A percentile compares a stretch with the other conserved stretches of the same genome.
Evolutionary conservation across 2,797 vertebrate genomes (phyloP).

Genomic region (Rachycentron canadum): DNA sequence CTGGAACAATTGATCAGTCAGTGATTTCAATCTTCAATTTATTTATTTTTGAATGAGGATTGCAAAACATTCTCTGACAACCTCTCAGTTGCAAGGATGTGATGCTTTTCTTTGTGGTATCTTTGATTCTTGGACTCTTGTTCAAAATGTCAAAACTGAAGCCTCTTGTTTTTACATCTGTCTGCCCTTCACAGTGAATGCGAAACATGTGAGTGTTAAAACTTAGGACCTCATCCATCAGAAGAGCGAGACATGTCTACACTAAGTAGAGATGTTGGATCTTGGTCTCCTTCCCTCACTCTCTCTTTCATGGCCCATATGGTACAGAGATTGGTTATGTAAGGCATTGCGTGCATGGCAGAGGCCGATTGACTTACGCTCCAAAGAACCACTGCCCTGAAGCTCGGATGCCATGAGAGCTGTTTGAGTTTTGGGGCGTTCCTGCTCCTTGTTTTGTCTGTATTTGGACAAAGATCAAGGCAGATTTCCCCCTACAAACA

Average conservation of each 20-base stretch:
- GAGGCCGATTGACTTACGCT: constrained; percentile 50
- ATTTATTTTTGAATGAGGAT: no score
- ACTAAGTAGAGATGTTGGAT: neutral
- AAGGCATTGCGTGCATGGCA: constrained; percentile 68
- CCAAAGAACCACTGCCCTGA: constrained; percentile 36
- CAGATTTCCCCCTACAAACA: constrained; percentile 19
- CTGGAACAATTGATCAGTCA: neutral
- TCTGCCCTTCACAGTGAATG: neutral
- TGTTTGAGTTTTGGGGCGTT: constrained; percentile 41
- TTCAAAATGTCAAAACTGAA: neutral
- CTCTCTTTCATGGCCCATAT: constrained; percentile 43
- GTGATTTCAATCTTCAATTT: neutral
- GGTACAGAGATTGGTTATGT: constrained; percentile 70
- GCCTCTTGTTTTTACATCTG: neutral
- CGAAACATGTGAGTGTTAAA: neutral
- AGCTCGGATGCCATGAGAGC: constrained; percentile 49
- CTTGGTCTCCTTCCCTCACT: neutral
- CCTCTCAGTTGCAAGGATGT: neutral
- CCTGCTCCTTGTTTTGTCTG: constrained; percentile 51
- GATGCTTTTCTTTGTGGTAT: neutral
- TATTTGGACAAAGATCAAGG: constrained; percentile 20
- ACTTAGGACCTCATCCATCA: constrained; percentile 31
- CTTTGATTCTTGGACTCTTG: no score
- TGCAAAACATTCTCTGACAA: neutral
- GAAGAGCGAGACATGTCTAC: constrained; percentile 9